phyloP scores from a whole-genome alignment of 2,113 vertebrate genomes.

The Zosterops lateralis region DNA sequence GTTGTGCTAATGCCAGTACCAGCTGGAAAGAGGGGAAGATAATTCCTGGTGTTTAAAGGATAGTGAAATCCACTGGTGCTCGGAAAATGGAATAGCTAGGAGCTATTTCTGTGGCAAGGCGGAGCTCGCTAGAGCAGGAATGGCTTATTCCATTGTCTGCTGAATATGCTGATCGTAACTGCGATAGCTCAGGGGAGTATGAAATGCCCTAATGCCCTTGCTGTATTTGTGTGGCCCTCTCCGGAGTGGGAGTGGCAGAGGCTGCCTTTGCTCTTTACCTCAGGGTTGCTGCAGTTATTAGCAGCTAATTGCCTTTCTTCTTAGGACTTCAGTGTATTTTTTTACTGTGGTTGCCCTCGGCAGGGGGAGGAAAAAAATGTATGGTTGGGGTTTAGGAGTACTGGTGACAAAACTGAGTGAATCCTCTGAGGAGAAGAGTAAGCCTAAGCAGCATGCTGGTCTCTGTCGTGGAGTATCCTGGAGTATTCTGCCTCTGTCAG shows the following conservation, averaged over 20 bases:
- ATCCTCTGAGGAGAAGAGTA: not conserved
- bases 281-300: not conserved
- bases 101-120: not conserved
- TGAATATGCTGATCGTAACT: not conserved
- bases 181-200: not conserved
- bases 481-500: not conserved
- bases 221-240: not conserved
- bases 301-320: not conserved
- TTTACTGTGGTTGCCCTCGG: not conserved
- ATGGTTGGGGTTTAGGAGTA: not conserved
- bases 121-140: conserved; percentile 5
- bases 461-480: not conserved
- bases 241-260: not conserved
- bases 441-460: not conserved
- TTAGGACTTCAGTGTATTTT: not conserved
- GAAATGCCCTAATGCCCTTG: conserved; percentile 22
- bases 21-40: not conserved
- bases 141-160: conserved; percentile 9
- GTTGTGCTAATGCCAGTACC: not conserved
- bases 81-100: conserved; percentile 1
- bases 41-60: not conserved
- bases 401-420: not conserved
- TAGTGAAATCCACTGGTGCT: conserved; percentile 13
- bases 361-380: not conserved
- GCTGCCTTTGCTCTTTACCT: conserved; percentile 19